phyloP scores from a whole-genome alignment of 92 coral and sea anemone genomes.

The Chrysogorgia sp. region DNA sequence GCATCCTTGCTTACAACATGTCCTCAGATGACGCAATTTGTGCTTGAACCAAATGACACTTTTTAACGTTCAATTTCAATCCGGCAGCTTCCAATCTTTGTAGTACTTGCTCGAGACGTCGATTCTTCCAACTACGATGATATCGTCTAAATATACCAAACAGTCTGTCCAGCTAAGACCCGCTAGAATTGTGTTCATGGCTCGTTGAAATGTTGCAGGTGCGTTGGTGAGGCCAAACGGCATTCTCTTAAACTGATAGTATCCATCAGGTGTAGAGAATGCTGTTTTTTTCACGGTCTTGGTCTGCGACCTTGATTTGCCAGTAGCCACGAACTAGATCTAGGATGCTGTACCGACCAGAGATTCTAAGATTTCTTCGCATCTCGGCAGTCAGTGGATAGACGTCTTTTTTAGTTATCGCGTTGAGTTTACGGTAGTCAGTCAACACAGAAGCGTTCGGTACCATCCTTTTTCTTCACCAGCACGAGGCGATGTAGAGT shows the following conservation, averaged over 20 bases:
- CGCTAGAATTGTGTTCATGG: slow-evolving; percentile 2
- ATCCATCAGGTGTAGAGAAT: slow-evolving; percentile 22
- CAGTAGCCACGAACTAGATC: slow-evolving; percentile 31
- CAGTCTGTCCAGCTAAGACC: slow-evolving; percentile 1
- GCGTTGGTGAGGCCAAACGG: slow-evolving; percentile 31
- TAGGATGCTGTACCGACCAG: background rate
- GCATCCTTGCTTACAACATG: slow-evolving; percentile 17
- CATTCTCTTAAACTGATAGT: slow-evolving; percentile 22
- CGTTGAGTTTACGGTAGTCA: slow-evolving; percentile 35
- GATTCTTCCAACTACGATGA: slow-evolving; percentile 44
- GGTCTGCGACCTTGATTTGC: slow-evolving; percentile 15
- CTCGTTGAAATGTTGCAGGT: slow-evolving; percentile 15
- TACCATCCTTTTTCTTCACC: slow-evolving; percentile 36
- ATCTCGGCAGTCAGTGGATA: slow-evolving; percentile 23
- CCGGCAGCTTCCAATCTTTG: slow-evolving; percentile 47
- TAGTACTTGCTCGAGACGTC: slow-evolving; percentile 29
- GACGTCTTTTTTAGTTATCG: slow-evolving; percentile 21
- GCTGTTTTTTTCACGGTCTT: slow-evolving; percentile 35
- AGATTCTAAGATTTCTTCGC: slow-evolving; percentile 28
- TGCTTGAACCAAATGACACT: slow-evolving; percentile 47
- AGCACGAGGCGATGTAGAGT: slow-evolving; percentile 33
- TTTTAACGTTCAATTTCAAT: slow-evolving; percentile 47
- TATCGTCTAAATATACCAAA: slow-evolving; percentile 29
- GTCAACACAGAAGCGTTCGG: slow-evolving; percentile 33
- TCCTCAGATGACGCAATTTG: slow-evolving; percentile 37